These are phyloP conservation scores for Cyprinodon tularosa DNA, from an alignment of 2,113 vertebrate genomes.

Conservation along the genomic window DNA sequence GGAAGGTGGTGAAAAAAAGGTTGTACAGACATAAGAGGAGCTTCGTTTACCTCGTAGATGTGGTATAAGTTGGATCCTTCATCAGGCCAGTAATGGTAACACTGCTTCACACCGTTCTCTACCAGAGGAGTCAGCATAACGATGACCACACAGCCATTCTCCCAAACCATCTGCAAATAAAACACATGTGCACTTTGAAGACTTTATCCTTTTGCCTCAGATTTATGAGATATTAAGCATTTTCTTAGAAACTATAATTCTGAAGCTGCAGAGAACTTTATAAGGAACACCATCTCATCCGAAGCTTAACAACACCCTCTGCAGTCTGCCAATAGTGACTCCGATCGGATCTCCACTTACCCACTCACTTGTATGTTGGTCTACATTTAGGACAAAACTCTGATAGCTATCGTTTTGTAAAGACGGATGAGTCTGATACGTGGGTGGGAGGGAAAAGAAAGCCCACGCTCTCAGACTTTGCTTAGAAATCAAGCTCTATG, in stretches of 20 bases:
- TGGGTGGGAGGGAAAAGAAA: neutral
- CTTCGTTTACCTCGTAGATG: slow-evolving; percentile 90
- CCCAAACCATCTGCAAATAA: slow-evolving; percentile 96
- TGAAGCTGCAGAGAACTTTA: slow-evolving; percentile 8
- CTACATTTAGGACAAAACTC: slow-evolving; percentile 5
- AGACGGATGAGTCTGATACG: slow-evolving; percentile 5
- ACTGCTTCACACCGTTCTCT: slow-evolving; percentile 94
- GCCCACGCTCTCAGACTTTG: slow-evolving; percentile 17
- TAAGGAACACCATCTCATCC: slow-evolving; percentile 14
- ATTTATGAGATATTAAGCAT: neutral
- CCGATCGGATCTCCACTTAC: slow-evolving; percentile 33
- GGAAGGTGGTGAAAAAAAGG: neutral
- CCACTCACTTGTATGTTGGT: slow-evolving; percentile 27
- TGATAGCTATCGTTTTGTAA: slow-evolving; percentile 12
- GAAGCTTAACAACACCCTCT: slow-evolving; percentile 37
- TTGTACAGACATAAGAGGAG: neutral
- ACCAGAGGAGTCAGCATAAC: slow-evolving; percentile 94
- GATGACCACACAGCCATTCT: slow-evolving; percentile 95
- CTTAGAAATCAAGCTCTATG: neutral
- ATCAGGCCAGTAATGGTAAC: slow-evolving; percentile 97
- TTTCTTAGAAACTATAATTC: slow-evolving; percentile 38
- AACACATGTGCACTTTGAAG: neutral
- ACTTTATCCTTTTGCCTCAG: neutral
- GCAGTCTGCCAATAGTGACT: slow-evolving; percentile 30
- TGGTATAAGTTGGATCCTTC: slow-evolving; percentile 97